Percentiles rank a stretch among this genome's conserved stretches.
Conservation (phyloP, 2,113 vertebrate species). For the Hippocampus comes region DNA sequence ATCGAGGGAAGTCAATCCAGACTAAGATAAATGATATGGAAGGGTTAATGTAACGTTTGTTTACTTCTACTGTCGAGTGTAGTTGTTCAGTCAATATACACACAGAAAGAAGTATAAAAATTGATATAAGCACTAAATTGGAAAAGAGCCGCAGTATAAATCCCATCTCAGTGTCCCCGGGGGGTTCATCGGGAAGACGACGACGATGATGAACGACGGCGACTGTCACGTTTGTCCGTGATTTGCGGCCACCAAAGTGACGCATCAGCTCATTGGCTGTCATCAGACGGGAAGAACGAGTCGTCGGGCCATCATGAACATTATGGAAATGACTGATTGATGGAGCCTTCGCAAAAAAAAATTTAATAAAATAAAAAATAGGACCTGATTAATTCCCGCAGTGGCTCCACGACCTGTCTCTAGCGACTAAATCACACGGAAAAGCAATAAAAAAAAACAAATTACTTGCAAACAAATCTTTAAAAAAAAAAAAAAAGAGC, state of each 20-base stretch:
- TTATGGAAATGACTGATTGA: constrained; percentile 27
- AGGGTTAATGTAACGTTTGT: background rate
- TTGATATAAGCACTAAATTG: background rate
- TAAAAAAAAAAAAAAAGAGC: background rate
- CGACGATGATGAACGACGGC: constrained; percentile 31
- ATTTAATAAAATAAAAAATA: background rate
- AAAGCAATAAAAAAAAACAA: background rate
- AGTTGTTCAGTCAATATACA: background rate
- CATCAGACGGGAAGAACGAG: constrained; percentile 26
- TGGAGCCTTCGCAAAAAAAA: background rate
- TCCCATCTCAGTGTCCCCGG: background rate
- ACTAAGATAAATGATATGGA: background rate
- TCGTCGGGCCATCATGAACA: constrained; percentile 38
- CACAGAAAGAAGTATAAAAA: background rate
- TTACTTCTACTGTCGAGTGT: background rate
- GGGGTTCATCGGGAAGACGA: background rate
- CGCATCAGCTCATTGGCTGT: constrained; percentile 42
- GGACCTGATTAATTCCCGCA: constrained; percentile 27
- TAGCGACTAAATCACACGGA: background rate
- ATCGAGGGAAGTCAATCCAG: background rate
- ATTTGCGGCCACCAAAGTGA: constrained; percentile 42
- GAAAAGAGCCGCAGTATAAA: background rate
- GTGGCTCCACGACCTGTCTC: constrained; percentile 23
- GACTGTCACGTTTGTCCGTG: background rate
- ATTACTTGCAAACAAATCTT: background rate